A percentile compares a stretch with the other conserved stretches of the same genome.
phyloP scores from a whole-genome alignment of 2,113 vertebrate genomes.

The Noturus placidus region DNA sequence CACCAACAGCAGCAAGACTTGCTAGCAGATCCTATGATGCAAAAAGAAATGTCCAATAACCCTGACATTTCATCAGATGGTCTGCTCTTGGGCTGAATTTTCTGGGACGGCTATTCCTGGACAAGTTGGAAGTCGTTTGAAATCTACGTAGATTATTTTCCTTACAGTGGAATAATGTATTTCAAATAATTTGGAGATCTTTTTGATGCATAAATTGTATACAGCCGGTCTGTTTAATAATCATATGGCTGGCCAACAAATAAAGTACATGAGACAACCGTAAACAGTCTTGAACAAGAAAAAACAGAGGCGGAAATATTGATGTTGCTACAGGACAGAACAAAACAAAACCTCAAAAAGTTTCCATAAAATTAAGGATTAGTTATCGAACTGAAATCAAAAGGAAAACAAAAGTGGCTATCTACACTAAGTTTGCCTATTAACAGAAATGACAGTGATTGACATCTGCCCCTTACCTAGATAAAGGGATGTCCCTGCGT shows the following conservation, averaged over 20 bases:
- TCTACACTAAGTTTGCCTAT: not conserved
- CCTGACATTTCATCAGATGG: too few species aligned
- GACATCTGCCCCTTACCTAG: not conserved
- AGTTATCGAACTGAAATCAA: not conserved
- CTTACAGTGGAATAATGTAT: too few species aligned
- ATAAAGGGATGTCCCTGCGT: not conserved
- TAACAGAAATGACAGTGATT: not conserved
- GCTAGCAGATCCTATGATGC: too few species aligned
- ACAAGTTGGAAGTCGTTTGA: too few species aligned
- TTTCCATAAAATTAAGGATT: not conserved
- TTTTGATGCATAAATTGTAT: not conserved
- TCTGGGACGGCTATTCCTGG: too few species aligned
- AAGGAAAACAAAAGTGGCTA: not conserved
- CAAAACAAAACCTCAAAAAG: not conserved
- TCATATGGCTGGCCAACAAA: not conserved
- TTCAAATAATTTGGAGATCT: too few species aligned
- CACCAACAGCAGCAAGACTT: too few species aligned
- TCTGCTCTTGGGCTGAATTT: too few species aligned
- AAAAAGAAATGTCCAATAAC: too few species aligned
- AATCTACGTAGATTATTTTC: too few species aligned
- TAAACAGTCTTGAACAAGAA: not conserved
- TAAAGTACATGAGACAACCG: not conserved
- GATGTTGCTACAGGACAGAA: not conserved
- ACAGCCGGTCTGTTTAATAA: not conserved
- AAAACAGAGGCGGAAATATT: not conserved